A percentile compares a stretch with the other conserved stretches of the same genome.
Evolutionary conservation across 2,113 vertebrate genomes (phyloP).

Genomic region (Nycticorax nycticorax): DNA sequence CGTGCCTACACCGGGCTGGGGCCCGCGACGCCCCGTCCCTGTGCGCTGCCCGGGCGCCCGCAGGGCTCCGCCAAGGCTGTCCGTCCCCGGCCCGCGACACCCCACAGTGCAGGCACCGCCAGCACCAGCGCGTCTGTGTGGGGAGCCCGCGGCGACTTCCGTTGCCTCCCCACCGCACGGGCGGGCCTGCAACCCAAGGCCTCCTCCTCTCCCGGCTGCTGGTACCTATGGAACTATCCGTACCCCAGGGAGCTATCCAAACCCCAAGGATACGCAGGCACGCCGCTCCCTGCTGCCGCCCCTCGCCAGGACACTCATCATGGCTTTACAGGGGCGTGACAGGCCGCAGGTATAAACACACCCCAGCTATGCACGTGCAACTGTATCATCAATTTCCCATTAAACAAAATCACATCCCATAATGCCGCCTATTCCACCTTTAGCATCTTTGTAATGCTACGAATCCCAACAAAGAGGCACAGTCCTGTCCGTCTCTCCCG

Average conservation of each 20-base stretch:
- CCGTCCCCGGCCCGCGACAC: fast-evolving
- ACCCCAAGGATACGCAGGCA: fast-evolving
- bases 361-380: background rate
- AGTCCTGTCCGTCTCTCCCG: background rate
- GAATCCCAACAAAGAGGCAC: background rate
- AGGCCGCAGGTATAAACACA: background rate
- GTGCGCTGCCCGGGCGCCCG: no score
- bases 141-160: background rate
- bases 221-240: background rate
- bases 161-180: fast-evolving
- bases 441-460: background rate
- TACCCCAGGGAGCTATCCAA: background rate
- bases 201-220: background rate
- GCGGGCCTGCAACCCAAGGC: background rate
- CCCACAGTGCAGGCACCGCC: background rate
- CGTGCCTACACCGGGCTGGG: fast-evolving
- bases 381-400: background rate
- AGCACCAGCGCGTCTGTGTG: fast-evolving
- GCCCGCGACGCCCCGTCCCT: background rate
- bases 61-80: background rate
- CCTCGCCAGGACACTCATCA: background rate
- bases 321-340: fast-evolving
- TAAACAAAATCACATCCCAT: background rate
- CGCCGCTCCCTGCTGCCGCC: background rate
- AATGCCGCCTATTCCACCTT: fast-evolving